Conservation (phyloP, 2,797 vertebrate genomes). For the Onychomys leucogaster region DNA sequence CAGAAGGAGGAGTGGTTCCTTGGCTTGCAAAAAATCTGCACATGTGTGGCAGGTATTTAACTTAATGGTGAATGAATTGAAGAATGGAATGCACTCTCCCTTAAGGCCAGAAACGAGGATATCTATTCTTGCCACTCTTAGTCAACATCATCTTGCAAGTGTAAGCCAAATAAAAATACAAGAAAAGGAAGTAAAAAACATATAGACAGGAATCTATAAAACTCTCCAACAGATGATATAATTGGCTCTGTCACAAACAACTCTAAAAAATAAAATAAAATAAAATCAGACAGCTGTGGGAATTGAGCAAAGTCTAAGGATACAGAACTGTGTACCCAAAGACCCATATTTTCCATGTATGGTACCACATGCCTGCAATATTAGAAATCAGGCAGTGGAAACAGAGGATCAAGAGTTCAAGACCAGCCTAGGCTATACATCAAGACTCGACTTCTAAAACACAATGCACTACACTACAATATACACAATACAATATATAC, state of each 20-base stretch:
- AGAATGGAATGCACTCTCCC: background rate
- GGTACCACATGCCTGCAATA: background rate
- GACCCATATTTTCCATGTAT: background rate
- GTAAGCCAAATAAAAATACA: background rate
- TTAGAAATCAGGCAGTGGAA: background rate
- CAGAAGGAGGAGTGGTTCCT: background rate
- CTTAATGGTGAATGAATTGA: background rate
- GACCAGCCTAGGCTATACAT: background rate
- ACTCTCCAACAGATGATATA: background rate
- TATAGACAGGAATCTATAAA: background rate
- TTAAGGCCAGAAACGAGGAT: background rate
- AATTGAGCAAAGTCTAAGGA: background rate
- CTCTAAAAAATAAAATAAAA: background rate
- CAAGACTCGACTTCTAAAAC: background rate
- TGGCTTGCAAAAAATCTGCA: background rate
- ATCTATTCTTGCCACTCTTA: background rate
- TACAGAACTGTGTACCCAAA: background rate
- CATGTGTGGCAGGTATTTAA: background rate
- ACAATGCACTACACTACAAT: background rate
- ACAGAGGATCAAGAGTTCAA: background rate
- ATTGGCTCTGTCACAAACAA: background rate
- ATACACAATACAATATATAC: background rate
- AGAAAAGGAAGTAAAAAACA: slow-evolving; percentile 33
- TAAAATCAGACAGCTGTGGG: background rate
- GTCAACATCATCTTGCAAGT: background rate